Conservation (phyloP, 1,140 invertebrate genomes). For the Leptoteleia sp. region DNA sequence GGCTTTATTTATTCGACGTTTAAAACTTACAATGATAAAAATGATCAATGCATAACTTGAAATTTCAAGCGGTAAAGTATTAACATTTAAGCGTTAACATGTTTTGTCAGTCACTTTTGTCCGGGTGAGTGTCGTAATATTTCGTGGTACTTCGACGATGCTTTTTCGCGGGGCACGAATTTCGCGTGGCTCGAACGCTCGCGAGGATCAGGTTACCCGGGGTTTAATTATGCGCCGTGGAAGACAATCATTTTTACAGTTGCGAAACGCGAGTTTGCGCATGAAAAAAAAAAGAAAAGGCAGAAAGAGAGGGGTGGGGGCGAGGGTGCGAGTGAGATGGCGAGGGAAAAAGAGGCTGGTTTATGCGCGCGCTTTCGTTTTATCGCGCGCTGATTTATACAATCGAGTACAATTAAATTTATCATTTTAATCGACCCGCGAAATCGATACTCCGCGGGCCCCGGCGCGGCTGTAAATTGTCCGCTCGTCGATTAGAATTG, state of each 20-base stretch:
- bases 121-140: no score
- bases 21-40: no score
- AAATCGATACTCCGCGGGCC: conserved; percentile 46
- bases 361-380: conserved; percentile 24
- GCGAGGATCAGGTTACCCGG: conserved; percentile 41
- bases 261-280: conserved; percentile 24
- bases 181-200: conserved; percentile 25
- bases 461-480: conserved; percentile 31
- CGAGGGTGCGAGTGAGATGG: neutral
- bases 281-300: no score
- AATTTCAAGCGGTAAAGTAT: no score
- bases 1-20: no score
- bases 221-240: conserved; percentile 48
- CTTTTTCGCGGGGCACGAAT: conserved; percentile 29
- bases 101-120: no score
- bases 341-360: conserved; percentile 13
- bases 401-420: conserved; percentile 56
- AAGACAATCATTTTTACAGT: conserved; percentile 44
- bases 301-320: no score
- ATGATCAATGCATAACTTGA: no score
- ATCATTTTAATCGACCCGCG: conserved; percentile 55
- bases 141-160: conserved; percentile 1
- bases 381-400: conserved; percentile 46
- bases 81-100: no score
- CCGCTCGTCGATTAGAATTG: conserved; percentile 36